Evolutionary conservation across 2,113 vertebrate species (phyloP).

Genomic region (Motacilla tschutschensis): DNA sequence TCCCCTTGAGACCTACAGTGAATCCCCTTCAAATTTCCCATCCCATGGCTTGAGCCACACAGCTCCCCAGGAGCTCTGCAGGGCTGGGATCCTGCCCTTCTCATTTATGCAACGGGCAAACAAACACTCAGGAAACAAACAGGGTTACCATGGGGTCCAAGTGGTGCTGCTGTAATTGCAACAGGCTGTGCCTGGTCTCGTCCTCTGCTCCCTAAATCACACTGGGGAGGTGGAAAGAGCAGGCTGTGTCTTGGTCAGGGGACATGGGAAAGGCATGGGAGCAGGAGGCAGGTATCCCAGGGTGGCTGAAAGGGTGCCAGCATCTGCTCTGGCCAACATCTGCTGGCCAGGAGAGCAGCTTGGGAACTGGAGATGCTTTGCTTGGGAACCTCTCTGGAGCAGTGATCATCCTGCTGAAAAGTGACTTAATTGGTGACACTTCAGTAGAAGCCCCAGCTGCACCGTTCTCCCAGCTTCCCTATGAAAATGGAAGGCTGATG

Average conservation of each 20-base stretch:
- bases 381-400: not conserved
- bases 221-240: not conserved
- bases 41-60: not conserved
- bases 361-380: not conserved
- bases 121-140: not conserved
- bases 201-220: not conserved
- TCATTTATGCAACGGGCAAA: not conserved
- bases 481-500: not conserved
- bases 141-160: not conserved
- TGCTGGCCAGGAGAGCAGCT: not conserved
- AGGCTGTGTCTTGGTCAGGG: not conserved
- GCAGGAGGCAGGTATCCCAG: not conserved
- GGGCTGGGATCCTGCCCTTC: not conserved
- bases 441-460: not conserved
- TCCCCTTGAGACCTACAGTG: fast-evolving
- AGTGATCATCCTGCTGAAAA: not conserved
- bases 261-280: not conserved
- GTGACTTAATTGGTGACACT: not conserved
- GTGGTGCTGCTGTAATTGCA: not conserved
- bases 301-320: not conserved
- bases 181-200: fast-evolving
- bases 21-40: not conserved
- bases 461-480: not conserved
- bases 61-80: not conserved
- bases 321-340: not conserved